These are phyloP conservation scores for Clitarchus hookeri DNA, from an alignment of 2,888 invertebrate genomes.

Conservation along the genomic window DNA sequence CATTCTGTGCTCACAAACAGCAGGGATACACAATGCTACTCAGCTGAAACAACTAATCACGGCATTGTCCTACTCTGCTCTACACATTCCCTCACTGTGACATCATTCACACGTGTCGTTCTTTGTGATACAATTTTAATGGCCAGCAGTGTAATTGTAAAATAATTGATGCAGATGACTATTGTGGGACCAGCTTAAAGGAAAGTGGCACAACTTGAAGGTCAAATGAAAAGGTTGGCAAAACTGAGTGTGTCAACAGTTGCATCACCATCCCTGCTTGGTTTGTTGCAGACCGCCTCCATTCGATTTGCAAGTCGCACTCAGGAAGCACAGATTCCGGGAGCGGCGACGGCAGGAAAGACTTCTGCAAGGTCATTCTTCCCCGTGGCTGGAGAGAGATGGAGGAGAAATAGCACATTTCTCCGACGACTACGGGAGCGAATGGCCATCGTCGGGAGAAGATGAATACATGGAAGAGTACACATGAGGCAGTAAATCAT, in stretches of 20 bases:
- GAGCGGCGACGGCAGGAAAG: conserved; percentile 48
- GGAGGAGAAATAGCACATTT: neutral
- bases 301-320: conserved; percentile 63
- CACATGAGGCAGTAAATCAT: neutral
- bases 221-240: too few species aligned
- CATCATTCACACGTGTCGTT: too few species aligned
- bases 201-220: too few species aligned
- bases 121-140: too few species aligned
- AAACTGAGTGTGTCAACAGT: neutral
- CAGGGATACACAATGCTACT: too few species aligned
- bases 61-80: too few species aligned
- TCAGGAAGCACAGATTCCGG: conserved; percentile 58
- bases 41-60: too few species aligned
- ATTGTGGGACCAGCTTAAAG: too few species aligned
- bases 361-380: conserved; percentile 49
- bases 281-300: conserved; percentile 59
- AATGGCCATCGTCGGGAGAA: conserved; percentile 23
- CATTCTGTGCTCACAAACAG: too few species aligned
- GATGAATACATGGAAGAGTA: conserved; percentile 4
- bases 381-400: conserved; percentile 41
- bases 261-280: neutral
- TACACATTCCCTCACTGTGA: too few species aligned
- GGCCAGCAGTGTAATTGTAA: too few species aligned
- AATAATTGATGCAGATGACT: too few species aligned
- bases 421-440: neutral